Evolutionary conservation across 2,113 vertebrate species (phyloP), one percentile per base, ranked within the genome.

Genomic region (Oxyruncus cristatus): DNA sequence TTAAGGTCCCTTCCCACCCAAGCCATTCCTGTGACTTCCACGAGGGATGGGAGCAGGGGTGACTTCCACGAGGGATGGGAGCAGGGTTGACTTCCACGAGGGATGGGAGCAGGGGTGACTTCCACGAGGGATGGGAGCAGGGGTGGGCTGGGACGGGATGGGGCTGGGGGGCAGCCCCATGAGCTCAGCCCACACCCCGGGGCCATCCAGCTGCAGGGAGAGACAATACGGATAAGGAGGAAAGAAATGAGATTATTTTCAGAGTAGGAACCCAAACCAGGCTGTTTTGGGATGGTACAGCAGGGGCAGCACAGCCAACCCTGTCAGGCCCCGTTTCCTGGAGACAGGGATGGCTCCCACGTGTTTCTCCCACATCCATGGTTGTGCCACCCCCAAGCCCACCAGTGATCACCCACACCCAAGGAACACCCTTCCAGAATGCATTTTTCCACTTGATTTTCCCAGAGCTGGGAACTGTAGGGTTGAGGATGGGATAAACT

Each of bases 391-490:
- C 67, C 39, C 37, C 3, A 15, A 50, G 33, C 66, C 46, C 23
- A 1, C 0, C 70, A 33, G 53, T 4, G 32, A 32, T 14, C 65
- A 32, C 70, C 37, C 84, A 30, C 27, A 9, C 35, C 6, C 0
- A 2, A 32, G 15, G 42, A 35, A 53, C 15, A 19, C 7, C 0
- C 14, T 39, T 20, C 63, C 16, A 1, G 33, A 50, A 17, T 0
- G 0, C 1, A 0, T 14, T 52, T 58, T 76, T 5, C 52, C 46
- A 6, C 47, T 32, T 6, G 19, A 9, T 35, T 18, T 17, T 5
- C 63, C 59, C 65, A 23, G 49, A 70, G 53, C 0, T 55, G 16
- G 74, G 49, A 77, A 32, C 5, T 0, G 2, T 7, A 27, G 39
- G 32, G 61, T 42, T 17, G 47, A 77, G 49, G n/a, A 58, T 59